Evolutionary conservation across 2,797 vertebrate species (phyloP), one percentile per base, ranked within the genome.

Genomic region (Serranus cabrilla): DNA sequence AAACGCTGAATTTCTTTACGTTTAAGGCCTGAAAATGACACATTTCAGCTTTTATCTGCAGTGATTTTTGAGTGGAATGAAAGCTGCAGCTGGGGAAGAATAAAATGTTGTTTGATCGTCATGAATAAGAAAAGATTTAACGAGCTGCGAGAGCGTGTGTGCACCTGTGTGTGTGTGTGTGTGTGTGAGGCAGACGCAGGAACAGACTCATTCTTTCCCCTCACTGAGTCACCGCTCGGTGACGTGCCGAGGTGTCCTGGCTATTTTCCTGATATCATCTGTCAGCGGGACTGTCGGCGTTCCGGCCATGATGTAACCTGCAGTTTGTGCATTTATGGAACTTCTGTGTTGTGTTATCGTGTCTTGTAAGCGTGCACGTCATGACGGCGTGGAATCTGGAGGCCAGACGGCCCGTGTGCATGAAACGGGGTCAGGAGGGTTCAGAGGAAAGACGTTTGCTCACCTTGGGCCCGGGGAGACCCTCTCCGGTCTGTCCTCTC

Each of bases 401-500:
- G 72, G 50, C 45, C 78, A 83, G 86, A 73, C 49, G 18, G 23
- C 20, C 46, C 27, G 27, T 46, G 37, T 56, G 65, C n/a, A 46
- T 9, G 42, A 5, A 43, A 6, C 27, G 6, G 27, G 3, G 6
- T 3, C 27, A 18, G 45, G 40, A 9, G 17, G 34, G 65, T 49
- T 2, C 37, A 11, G 52, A 71, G 61, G 61, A 66, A 51, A 84
- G 9, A 62, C 5, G 20, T 0, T 17, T 54, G 85, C 78, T 72
- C 94, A 98, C 97, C 96, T 98, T 98, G 71, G 95, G 87, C 83
- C 97, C 97, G 55, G 96, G 97, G 42, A 96, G 88, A 43, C 97
- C 97, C 90, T 98, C 97, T 88, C 96, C 97, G 27, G 90, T 72
- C 3, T 66, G 82, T 25, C 97, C 96, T 87, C 95, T 95, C 85